A percentile compares a stretch with the other conserved stretches of the same genome.
Conservation (phyloP, 2,888 invertebrate species). For the Oligia latruncula region DNA sequence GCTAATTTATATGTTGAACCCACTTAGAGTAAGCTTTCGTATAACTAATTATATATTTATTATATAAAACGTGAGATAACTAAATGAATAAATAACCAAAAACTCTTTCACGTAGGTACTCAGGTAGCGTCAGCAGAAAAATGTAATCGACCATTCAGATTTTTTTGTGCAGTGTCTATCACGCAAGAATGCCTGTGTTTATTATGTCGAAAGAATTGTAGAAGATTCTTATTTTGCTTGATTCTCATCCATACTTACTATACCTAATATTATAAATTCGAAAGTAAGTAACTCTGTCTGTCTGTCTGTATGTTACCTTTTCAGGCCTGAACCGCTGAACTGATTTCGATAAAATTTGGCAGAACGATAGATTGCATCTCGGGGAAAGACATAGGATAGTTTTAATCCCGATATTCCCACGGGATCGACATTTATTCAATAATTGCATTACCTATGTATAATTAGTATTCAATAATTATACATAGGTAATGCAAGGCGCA, state of each 20-base stretch:
- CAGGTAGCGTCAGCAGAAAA: constrained; percentile 66
- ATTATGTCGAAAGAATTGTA: neutral
- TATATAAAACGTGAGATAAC: constrained; percentile 64
- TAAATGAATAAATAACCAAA: constrained; percentile 68
- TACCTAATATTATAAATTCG: no score
- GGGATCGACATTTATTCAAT: no score
- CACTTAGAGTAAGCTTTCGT: constrained; percentile 48
- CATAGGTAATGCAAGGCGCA: neutral
- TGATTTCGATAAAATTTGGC: no score
- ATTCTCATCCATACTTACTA: neutral
- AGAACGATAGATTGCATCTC: no score
- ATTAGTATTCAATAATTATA: neutral
- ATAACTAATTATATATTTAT: constrained; percentile 42
- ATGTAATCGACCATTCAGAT: neutral
- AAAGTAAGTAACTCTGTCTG: no score
- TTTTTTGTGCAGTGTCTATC: neutral
- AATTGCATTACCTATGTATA: no score
- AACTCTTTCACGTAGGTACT: constrained; percentile 66
- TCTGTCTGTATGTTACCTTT: no score
- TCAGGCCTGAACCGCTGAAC: no score
- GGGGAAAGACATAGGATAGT: no score
- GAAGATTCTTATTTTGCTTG: neutral
- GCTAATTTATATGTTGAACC: constrained; percentile 27
- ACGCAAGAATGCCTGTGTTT: neutral
- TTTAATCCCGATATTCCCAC: no score